Percentiles rank a stretch among this genome's conserved stretches.
Conservation (phyloP, 2,797 vertebrate genomes). For the Myoxocephalus aenaeus region DNA sequence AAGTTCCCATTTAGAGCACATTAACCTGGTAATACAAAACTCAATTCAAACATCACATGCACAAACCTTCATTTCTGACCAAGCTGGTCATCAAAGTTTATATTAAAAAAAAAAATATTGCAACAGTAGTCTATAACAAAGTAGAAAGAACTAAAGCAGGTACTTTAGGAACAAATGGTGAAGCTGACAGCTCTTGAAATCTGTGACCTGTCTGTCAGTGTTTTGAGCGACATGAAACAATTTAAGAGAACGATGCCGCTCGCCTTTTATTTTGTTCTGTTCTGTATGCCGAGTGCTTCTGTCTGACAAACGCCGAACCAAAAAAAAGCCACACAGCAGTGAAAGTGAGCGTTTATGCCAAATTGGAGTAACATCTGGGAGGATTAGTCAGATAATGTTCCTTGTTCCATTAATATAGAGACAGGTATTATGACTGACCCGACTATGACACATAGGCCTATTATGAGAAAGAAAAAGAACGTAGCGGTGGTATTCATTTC, state of each 20-base stretch:
- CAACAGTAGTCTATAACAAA: neutral
- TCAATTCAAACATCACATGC: neutral
- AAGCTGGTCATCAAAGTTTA: neutral
- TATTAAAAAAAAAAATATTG: neutral
- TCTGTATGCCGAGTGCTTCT: constrained; percentile 33
- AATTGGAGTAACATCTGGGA: neutral
- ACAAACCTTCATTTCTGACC: neutral
- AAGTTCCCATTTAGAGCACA: neutral
- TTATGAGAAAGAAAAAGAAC: constrained; percentile 17
- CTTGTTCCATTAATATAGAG: constrained; percentile 27
- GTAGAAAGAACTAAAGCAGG: constrained; percentile 1
- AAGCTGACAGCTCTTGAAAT: constrained; percentile 30
- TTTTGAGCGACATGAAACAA: constrained; percentile 46
- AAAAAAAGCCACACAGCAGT: neutral
- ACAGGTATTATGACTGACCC: constrained; percentile 8
- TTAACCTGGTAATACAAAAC: neutral
- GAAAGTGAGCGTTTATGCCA: constrained; percentile 1
- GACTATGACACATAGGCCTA: neutral
- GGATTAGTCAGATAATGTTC: constrained; percentile 1
- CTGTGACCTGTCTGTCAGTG: constrained; percentile 10
- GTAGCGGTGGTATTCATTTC: constrained; percentile 39
- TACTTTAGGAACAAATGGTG: constrained; percentile 4
- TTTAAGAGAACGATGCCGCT: constrained; percentile 24
- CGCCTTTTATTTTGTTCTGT: constrained; percentile 27
- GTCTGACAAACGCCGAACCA: constrained; percentile 33